A percentile compares a stretch with the other conserved stretches of the same genome.
phyloP scores from a whole-genome alignment of 1,140 invertebrate genomes.

The Hermatobates lingyangjiaoensis region DNA sequence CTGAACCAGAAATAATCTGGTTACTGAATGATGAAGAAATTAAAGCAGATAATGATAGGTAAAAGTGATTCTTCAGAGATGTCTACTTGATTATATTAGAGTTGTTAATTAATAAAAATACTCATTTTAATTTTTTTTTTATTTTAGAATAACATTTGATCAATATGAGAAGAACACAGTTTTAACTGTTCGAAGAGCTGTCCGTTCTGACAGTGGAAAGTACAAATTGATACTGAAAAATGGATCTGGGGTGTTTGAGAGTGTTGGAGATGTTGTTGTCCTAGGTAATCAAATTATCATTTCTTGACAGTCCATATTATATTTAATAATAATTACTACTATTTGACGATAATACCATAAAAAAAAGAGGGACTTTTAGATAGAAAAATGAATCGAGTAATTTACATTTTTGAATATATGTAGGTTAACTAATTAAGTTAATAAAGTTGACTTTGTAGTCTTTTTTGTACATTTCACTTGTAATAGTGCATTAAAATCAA shows the following conservation, averaged over 20 bases:
- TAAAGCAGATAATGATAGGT: slow-evolving; percentile 36
- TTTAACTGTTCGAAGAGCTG: slow-evolving; percentile 67
- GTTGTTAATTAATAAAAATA: slow-evolving; percentile 7
- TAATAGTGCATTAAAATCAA: too few relatives aligned
- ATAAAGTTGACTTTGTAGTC: too few relatives aligned
- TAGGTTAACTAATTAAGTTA: too few relatives aligned
- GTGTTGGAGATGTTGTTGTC: slow-evolving; percentile 68
- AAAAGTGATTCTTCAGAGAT: not conserved
- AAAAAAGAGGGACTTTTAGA: too few relatives aligned
- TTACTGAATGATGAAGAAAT: slow-evolving; percentile 51
- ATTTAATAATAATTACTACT: too few relatives aligned
- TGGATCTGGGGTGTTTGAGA: slow-evolving; percentile 64
- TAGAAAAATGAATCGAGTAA: too few relatives aligned
- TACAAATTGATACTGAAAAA: slow-evolving; percentile 72
- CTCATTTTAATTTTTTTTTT: slow-evolving; percentile 6
- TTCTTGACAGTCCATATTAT: too few relatives aligned
- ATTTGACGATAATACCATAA: too few relatives aligned
- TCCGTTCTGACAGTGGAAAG: slow-evolving; percentile 73
- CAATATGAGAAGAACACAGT: slow-evolving; percentile 81
- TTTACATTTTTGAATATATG: too few relatives aligned
- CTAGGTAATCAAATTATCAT: too few relatives aligned
- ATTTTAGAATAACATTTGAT: slow-evolving; percentile 55
- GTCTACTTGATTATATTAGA: too few relatives aligned
- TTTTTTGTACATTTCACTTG: too few relatives aligned
- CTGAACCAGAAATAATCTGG: slow-evolving; percentile 82